Base-by-base conservation (phyloP, 1,140 invertebrate genomes). In the Tenebrio molitor region DNA sequence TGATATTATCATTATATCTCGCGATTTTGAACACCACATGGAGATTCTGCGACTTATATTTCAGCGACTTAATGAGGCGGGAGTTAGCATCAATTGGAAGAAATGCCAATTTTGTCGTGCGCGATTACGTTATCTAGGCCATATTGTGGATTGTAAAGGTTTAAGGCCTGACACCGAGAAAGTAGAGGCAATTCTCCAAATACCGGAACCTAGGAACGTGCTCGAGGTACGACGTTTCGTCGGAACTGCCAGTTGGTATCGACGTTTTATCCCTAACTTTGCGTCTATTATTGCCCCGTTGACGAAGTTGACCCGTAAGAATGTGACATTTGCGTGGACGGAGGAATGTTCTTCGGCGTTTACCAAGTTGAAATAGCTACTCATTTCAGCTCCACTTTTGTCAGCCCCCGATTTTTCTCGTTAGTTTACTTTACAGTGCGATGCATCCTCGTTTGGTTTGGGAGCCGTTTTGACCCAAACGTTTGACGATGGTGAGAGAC, bases 341-440 rank as follows among this genome's bases (percentile, higher is more conserved):
- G 12, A 70, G 73, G 86, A 88, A 81, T 83, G 81, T 58, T 72
- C 87, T 21, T 84, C 84, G 0, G 80, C 4, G n/a, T n/a, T n/a
- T n/a, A n/a, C n/a, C n/a, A n/a, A n/a, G n/a, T n/a, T n/a, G n/a
- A n/a, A n/a, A n/a, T n/a, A n/a, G n/a, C n/a, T n/a, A n/a, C n/a
- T n/a, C n/a, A n/a, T n/a, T n/a, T n/a, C n/a, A n/a, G n/a, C n/a
- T n/a, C n/a, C n/a, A n/a, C n/a, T n/a, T n/a, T n/a, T n/a, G n/a
- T n/a, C n/a, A n/a, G n/a, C n/a, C n/a, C n/a, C n/a, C n/a, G n/a
- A n/a, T n/a, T n/a, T n/a, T n/a, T n/a, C n/a, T n/a, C n/a, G n/a
- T n/a, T n/a, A n/a, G n/a, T n/a, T n/a, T n/a, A n/a, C n/a, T n/a
- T n/a, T n/a, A n/a, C n/a, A n/a, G n/a, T n/a, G n/a, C n/a, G n/a